phyloP scores from a whole-genome alignment of 2,797 vertebrate species.

The Sebastes baramenuke region DNA sequence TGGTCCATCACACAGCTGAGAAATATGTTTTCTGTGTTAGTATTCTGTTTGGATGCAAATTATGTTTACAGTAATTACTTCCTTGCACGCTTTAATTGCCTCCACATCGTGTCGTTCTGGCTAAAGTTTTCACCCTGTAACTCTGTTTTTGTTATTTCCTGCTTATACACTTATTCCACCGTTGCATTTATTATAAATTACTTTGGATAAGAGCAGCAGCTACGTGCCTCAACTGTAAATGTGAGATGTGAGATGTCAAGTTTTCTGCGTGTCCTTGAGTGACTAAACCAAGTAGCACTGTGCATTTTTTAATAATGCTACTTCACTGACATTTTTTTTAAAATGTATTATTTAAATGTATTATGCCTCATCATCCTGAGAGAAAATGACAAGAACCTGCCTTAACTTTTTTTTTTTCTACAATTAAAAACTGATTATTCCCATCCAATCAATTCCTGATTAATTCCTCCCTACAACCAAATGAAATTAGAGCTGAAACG shows the following conservation, averaged over 20 bases:
- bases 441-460: background rate
- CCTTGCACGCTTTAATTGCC: slow-evolving; percentile 21
- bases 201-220: background rate
- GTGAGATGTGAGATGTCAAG: too few species aligned
- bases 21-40: background rate
- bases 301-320: background rate
- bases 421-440: background rate
- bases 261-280: background rate
- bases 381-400: background rate
- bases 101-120: background rate
- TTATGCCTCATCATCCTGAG: background rate
- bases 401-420: background rate
- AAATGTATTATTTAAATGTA: background rate
- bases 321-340: background rate
- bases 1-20: background rate
- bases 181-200: background rate
- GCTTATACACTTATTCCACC: background rate
- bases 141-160: background rate
- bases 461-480: background rate
- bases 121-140: background rate
- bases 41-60: background rate
- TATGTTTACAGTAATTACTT: slow-evolving; percentile 7
- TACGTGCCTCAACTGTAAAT: background rate
- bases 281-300: background rate
- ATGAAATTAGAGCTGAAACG: background rate